Conservation (phyloP, 1,140 invertebrate genomes). For the Bombus vancouverensis region DNA sequence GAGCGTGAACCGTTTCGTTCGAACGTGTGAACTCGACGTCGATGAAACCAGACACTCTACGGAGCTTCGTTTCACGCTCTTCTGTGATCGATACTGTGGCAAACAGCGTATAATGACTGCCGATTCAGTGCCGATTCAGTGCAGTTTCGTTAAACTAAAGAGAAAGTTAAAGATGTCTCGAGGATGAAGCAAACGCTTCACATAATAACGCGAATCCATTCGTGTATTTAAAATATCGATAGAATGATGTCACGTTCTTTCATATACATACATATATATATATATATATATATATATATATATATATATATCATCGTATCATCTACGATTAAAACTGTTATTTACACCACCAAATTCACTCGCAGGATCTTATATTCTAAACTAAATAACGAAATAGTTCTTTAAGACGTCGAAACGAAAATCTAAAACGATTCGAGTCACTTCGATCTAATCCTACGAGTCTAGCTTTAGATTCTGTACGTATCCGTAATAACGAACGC, state of each 20-base stretch:
- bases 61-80: neutral
- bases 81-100: neutral
- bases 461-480: constrained; percentile 21
- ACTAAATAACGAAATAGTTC: neutral
- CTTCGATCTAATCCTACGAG: neutral
- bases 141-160: neutral
- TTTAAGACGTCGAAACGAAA: neutral
- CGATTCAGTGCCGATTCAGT: neutral
- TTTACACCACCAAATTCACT: too few relatives aligned
- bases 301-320: too few relatives aligned
- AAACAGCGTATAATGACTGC: neutral
- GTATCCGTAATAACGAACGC: neutral
- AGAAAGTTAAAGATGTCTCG: too few relatives aligned
- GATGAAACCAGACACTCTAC: neutral
- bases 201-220: too few relatives aligned
- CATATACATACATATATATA: too few relatives aligned
- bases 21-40: neutral
- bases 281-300: too few relatives aligned
- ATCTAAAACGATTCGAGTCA: neutral
- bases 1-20: constrained; percentile 66
- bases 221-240: too few relatives aligned
- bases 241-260: too few relatives aligned
- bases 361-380: too few relatives aligned
- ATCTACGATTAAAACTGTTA: too few relatives aligned
- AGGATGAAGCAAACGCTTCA: rapidly evolving